A percentile compares a stretch with the other conserved stretches of the same genome.
phyloP scores from a whole-genome alignment of 2,888 invertebrate species.

The Gerris lacustris region DNA sequence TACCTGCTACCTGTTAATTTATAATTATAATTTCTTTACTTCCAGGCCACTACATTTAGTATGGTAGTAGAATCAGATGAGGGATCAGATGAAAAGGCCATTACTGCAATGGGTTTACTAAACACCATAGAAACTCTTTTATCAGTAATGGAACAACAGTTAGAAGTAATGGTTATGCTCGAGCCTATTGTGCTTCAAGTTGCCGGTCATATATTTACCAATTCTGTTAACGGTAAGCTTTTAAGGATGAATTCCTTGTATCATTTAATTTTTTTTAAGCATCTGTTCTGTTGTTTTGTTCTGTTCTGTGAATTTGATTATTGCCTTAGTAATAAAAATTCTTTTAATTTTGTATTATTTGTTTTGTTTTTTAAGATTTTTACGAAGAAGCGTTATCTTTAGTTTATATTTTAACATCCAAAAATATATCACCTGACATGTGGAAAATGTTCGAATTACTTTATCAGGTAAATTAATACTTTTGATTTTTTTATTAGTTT shows the following conservation, averaged over 20 bases:
- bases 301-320: not conserved
- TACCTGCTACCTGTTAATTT: not conserved
- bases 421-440: conserved; percentile 81
- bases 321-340: not conserved
- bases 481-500: not conserved
- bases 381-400: conserved; percentile 93
- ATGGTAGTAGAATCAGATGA: conserved; percentile 63
- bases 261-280: not conserved
- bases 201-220: conserved; percentile 66
- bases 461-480: conserved; percentile 46
- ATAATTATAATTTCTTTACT: not conserved
- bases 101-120: conserved; percentile 90
- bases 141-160: conserved; percentile 79
- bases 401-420: conserved; percentile 79
- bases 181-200: conserved; percentile 88
- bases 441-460: conserved; percentile 87
- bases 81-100: conserved; percentile 87
- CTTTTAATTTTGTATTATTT: not conserved
- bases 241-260: not conserved
- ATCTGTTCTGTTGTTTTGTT: not conserved
- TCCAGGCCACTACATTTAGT: conserved; percentile 52
- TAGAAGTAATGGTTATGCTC: conserved; percentile 70
- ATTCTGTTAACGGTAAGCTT: conserved; percentile 63
- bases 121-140: conserved; percentile 92
- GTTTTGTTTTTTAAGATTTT: conserved; percentile 53